These are phyloP conservation scores for Andrena marginata DNA, from an alignment of 2,888 invertebrate species.

Conservation along the genomic window DNA sequence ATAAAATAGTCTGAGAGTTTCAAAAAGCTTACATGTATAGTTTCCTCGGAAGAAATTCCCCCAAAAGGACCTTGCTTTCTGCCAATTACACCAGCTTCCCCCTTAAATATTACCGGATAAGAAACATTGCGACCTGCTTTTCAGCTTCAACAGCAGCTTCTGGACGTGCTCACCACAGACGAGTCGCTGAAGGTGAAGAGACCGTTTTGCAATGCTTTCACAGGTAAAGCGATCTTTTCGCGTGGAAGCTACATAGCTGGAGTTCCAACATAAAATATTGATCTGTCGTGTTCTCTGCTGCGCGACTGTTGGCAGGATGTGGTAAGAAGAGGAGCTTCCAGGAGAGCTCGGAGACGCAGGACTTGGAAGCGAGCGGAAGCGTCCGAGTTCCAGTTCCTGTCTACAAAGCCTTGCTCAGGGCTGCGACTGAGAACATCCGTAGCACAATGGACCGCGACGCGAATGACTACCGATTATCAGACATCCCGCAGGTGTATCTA, in stretches of 20 bases:
- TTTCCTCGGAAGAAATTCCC: no score
- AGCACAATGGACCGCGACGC: constrained; percentile 57
- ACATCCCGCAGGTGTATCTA: constrained; percentile 57
- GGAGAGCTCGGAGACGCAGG: constrained; percentile 46
- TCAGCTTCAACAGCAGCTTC: constrained; percentile 71
- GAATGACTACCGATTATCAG: constrained; percentile 62
- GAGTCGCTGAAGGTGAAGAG: constrained; percentile 86
- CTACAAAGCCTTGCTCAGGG: constrained; percentile 75
- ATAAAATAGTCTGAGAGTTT: no score
- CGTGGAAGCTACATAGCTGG: no score
- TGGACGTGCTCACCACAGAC: constrained; percentile 62
- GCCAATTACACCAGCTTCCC: no score
- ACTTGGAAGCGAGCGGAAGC: constrained; percentile 34
- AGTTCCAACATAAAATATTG: not conserved
- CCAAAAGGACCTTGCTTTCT: no score
- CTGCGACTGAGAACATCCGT: constrained; percentile 67
- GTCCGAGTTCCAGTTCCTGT: constrained; percentile 72
- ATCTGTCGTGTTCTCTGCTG: not conserved
- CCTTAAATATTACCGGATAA: no score
- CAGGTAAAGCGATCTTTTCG: constrained; percentile 87
- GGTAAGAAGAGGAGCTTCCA: constrained; percentile 76
- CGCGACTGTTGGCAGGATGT: constrained; percentile 70
- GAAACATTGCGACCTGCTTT: not conserved
- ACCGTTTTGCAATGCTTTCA: constrained; percentile 96
- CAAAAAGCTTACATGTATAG: no score